Base-by-base conservation (phyloP, 1,140 invertebrate genomes). In the Acromyrmex charruanus region DNA sequence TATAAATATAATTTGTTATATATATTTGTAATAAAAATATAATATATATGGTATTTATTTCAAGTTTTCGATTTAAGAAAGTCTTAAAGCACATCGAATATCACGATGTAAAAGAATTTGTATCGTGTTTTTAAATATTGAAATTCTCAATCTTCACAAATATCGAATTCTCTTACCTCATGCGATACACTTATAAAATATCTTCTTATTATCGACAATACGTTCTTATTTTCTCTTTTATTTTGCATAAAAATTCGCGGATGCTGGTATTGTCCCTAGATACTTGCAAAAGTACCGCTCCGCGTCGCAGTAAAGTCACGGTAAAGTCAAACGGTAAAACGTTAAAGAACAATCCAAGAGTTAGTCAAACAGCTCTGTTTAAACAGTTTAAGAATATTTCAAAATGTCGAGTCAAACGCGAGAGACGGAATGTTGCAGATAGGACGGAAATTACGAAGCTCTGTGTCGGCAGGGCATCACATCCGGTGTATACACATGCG, bases 301-400 rank as follows among this genome's bases (percentile, higher is more conserved):
- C 28, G 28, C 2, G 21, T 44, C 18, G 39, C n/a, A 39, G 35
- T 39, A 39, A 39, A 39, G 35, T 39, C 6, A 39, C 35, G 18
- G 14, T 49, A 44, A 31, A 75, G 51, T 39, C 12, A 58, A 35
- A 31, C 21, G 55, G 21, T 44, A 9, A 28, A 77, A 59, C 7
- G 31, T 77, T 77, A 59, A 61, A 77, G 21, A 25, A 61, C 35
- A 25, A 77, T 77, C 6, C 35, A 7, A 39, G 14, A 61, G 16
- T 61, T 44, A 61, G 21, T 77, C 35, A 58, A 55, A 58, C 51
- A 53, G 3, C 6, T 7, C 6, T 12, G 6, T 75, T 35, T 75
- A 59, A 58, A 49, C 25, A 10, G 39, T 65, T 77, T 28, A 77
- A 77, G 25, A 28, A 77, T 77, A 65, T 14, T n/a, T 18, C 5